phyloP scores from a whole-genome alignment of 2,888 invertebrate genomes.

The Serripes groenlandicus region DNA sequence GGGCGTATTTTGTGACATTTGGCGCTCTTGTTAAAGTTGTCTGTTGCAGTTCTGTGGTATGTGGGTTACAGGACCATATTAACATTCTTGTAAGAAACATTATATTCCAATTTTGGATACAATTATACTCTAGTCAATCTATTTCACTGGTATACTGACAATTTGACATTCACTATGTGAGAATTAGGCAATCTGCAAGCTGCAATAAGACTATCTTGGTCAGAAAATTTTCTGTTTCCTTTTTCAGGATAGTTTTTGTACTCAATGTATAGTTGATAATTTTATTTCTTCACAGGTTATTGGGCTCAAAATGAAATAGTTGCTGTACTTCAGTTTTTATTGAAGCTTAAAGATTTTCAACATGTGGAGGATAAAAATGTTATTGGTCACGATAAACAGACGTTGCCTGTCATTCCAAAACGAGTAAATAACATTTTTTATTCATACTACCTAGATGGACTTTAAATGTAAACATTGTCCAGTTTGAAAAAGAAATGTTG shows the following conservation, averaged over 20 bases:
- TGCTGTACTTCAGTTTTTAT: conserved; percentile 68
- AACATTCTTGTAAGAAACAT: too few species aligned
- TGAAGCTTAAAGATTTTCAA: conserved; percentile 68
- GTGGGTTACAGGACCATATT: too few species aligned
- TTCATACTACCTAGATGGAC: not conserved
- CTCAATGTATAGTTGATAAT: not conserved
- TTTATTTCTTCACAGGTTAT: conserved; percentile 27
- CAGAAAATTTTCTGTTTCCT: too few species aligned
- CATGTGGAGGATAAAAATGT: conserved; percentile 20
- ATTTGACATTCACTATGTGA: not conserved
- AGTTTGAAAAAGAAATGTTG: not conserved
- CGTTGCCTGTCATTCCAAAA: conserved; percentile 58
- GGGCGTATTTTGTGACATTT: too few species aligned
- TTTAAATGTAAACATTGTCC: not conserved
- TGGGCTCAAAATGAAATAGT: conserved; percentile 43
- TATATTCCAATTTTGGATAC: too few species aligned
- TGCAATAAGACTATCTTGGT: too few species aligned
- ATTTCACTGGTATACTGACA: too few species aligned
- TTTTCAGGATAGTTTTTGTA: not conserved
- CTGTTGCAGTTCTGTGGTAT: too few species aligned
- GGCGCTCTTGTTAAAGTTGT: too few species aligned
- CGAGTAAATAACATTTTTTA: conserved; percentile 30
- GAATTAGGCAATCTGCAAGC: not conserved
- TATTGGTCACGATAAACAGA: conserved; percentile 68
- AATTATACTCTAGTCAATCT: too few species aligned